These are phyloP conservation scores for Mesorhabditis belari DNA, from an alignment of 2,888 invertebrate species.

Conservation along the genomic window DNA sequence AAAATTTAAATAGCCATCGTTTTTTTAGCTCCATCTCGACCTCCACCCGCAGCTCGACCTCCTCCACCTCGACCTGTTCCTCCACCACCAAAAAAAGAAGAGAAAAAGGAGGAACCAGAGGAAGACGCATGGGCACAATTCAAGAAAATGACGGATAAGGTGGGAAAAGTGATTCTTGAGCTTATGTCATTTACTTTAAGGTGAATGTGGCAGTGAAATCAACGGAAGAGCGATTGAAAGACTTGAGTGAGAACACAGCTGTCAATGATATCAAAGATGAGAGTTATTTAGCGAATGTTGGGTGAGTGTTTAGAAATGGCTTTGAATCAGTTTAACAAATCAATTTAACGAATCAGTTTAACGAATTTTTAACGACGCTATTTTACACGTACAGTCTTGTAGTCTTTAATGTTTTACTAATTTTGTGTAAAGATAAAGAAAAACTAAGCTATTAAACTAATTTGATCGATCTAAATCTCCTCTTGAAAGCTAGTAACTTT, in stretches of 20 bases:
- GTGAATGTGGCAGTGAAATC: constrained; percentile 30
- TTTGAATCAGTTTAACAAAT: too few species aligned
- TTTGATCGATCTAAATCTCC: too few species aligned
- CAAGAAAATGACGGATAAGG: constrained; percentile 49
- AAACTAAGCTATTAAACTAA: too few species aligned
- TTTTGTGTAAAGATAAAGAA: too few species aligned
- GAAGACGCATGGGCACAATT: constrained; percentile 51
- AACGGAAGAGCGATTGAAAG: constrained; percentile 40
- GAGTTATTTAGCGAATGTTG: constrained; percentile 33
- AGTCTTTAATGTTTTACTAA: too few species aligned
- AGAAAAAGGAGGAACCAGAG: constrained; percentile 32
- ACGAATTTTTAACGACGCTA: too few species aligned
- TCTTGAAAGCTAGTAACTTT: too few species aligned
- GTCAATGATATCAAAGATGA: constrained; percentile 49
- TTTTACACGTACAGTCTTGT: too few species aligned
- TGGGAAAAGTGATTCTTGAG: constrained; percentile 4
- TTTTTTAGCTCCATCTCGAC: constrained; percentile 19
- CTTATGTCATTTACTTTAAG: constrained; percentile 12
- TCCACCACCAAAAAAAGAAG: constrained; percentile 7
- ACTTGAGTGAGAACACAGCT: constrained; percentile 37
- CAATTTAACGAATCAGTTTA: too few species aligned
- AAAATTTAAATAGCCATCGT: neutral
- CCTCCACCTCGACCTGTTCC: constrained; percentile 29
- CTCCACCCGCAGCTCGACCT: constrained; percentile 22
- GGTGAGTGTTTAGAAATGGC: constrained; percentile 9